A percentile compares a stretch with the other conserved stretches of the same genome.
Evolutionary conservation across 2,797 vertebrate species (phyloP).

Genomic region (Channallabes apus): DNA sequence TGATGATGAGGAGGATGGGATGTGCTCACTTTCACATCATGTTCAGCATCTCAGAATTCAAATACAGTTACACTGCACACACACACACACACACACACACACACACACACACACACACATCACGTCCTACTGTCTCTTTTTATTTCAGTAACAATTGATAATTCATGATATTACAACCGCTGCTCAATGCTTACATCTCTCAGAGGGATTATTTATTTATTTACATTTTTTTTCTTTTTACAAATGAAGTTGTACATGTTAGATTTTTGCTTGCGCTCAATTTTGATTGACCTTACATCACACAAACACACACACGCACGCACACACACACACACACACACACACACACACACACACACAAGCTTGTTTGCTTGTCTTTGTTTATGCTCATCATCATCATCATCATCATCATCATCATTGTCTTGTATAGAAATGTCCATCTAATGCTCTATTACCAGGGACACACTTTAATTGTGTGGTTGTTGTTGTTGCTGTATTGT

Average conservation of each 20-base stretch:
- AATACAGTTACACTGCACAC: neutral
- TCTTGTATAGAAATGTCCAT: conserved; percentile 57
- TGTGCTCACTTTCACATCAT: conserved; percentile 23
- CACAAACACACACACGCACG: no score
- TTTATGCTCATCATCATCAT: conserved; percentile 64
- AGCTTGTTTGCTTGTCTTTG: conserved; percentile 61
- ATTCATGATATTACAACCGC: conserved; percentile 38
- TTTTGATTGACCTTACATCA: neutral
- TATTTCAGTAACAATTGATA: conserved; percentile 42
- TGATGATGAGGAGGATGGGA: conserved; percentile 61
- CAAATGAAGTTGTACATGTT: neutral
- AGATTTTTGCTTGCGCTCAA: neutral
- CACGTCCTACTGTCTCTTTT: conserved; percentile 50
- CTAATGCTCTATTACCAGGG: conserved; percentile 60
- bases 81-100: conserved; percentile 3
- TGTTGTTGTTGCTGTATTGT: neutral
- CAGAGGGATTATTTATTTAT: neutral
- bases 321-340: no score
- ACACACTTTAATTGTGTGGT: conserved; percentile 58
- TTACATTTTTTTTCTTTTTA: neutral
- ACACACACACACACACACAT: conserved; percentile 58
- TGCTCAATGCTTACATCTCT: neutral
- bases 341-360: no score
- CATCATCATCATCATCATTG: neutral
- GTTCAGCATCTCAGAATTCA: neutral